Evolutionary conservation across 2,888 invertebrate genomes (phyloP), one percentile per base, ranked within the genome.

Genomic region (Nomada fabriciana): DNA sequence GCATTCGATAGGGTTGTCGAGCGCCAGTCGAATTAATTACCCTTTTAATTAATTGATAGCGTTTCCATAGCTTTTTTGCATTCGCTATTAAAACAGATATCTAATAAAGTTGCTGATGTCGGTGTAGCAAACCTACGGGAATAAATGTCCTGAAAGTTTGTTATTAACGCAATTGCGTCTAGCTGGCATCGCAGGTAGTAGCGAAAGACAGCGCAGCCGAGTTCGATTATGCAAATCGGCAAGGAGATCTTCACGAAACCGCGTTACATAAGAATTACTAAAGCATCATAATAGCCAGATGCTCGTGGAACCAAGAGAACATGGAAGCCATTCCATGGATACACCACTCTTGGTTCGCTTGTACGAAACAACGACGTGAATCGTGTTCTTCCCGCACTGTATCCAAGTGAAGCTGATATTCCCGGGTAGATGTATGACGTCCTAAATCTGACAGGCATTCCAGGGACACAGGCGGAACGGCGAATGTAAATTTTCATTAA

Each of bases 141-240:
- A 88, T 90, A 89, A 89, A 88, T 88, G 85, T 75, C 82, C 85
- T 79, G 86, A 89, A 90, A 91, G 87, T 91, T 91, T 87, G 86
- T 89, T 90, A 89, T 91, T 91, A 89, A 90, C 88, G 86, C 77
- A 67, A 74, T 53, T 60, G 77, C 78, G 76, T 75, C 75, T 80
- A 78, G 68, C 71, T 11, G 68, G 20, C 63, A 29, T 15, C 18
- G 57, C 68, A 29, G 75, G 68, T 69, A 53, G 70, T 7, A 53
- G 50, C 63, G 57, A 18, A 47, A 42, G 75, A 43, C 50, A 18
- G 57, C 55, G 42, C 69, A 50, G 69, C 43, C 71, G 75, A 43
- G 80, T 86, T 86, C 86, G 86, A 86, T 86, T 86, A 86, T 86
- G 86, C 72, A 84, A 86, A 84, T 86, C 71, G 60, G 15, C 63